phyloP scores from a whole-genome alignment of 1,140 invertebrate genomes.

The Bombus breviceps region DNA sequence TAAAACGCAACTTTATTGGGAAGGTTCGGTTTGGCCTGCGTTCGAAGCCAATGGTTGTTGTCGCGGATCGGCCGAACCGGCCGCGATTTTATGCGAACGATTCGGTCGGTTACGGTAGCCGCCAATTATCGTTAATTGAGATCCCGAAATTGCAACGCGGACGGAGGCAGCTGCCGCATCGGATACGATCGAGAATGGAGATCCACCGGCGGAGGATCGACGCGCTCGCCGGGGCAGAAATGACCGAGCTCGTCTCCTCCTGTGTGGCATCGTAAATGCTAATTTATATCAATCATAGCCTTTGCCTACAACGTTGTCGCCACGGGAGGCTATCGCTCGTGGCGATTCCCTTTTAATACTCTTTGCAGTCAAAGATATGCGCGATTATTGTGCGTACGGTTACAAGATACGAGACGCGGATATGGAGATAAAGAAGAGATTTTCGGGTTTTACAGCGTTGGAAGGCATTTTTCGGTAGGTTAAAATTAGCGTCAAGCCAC shows the following conservation, averaged over 20 bases:
- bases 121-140: constrained; percentile 80
- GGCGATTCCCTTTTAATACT: constrained; percentile 19
- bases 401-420: background rate
- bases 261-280: constrained; percentile 45
- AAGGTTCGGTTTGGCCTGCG: background rate
- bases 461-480: too few relatives aligned
- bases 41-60: background rate
- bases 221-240: constrained; percentile 3
- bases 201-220: background rate
- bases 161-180: constrained; percentile 58
- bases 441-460: background rate
- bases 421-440: background rate
- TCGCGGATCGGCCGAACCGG: background rate
- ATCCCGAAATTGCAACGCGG: constrained; percentile 71
- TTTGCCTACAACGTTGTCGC: constrained; percentile 38
- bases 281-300: constrained; percentile 47
- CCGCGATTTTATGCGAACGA: constrained; percentile 51
- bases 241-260: constrained; percentile 14
- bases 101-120: constrained; percentile 66
- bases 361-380: background rate
- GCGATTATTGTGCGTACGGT: background rate
- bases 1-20: constrained; percentile 40
- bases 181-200: constrained; percentile 40
- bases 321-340: constrained; percentile 25
- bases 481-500: too few relatives aligned